phyloP scores from a whole-genome alignment of 2,888 invertebrate genomes.

The Agrypnus murinus region DNA sequence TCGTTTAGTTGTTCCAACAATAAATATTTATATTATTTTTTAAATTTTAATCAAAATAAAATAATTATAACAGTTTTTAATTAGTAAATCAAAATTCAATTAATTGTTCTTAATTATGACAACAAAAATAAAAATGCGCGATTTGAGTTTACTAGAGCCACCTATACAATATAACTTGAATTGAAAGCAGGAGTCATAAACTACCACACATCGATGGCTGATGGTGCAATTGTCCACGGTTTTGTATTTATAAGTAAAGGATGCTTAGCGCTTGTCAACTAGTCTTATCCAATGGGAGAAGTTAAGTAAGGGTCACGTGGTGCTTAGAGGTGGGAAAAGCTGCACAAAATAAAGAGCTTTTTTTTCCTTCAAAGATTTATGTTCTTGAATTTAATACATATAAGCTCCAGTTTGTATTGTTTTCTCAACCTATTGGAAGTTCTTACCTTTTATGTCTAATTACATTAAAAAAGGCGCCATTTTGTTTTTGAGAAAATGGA shows the following conservation, averaged over 20 bases:
- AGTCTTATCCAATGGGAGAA: conserved; percentile 60
- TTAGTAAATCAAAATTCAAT: no score
- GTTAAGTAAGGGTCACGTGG: conserved; percentile 58
- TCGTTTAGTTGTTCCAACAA: no score
- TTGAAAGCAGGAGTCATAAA: conserved; percentile 62
- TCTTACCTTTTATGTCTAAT: conserved; percentile 48
- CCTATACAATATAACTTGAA: conserved; percentile 64
- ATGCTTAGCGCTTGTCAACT: conserved; percentile 60
- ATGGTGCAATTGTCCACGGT: conserved; percentile 62
- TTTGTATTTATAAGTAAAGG: conserved; percentile 56
- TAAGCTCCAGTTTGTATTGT: conserved; percentile 53
- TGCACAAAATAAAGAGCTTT: conserved; percentile 53
- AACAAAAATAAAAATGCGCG: no score
- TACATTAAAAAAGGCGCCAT: conserved; percentile 44
- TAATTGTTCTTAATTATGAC: no score
- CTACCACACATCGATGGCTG: conserved; percentile 64
- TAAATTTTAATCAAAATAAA: no score
- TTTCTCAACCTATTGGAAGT: conserved; percentile 44
- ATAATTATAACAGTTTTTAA: no score
- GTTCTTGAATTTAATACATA: conserved; percentile 46
- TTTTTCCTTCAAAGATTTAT: conserved; percentile 55
- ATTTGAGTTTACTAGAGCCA: conserved; percentile 57
- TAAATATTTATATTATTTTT: no score
- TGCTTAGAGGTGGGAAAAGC: conserved; percentile 61
- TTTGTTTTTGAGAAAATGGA: conserved; percentile 36